These are phyloP conservation scores for Erythrolamprus reginae DNA, from an alignment of 2,113 vertebrate species.

Conservation along the genomic window DNA sequence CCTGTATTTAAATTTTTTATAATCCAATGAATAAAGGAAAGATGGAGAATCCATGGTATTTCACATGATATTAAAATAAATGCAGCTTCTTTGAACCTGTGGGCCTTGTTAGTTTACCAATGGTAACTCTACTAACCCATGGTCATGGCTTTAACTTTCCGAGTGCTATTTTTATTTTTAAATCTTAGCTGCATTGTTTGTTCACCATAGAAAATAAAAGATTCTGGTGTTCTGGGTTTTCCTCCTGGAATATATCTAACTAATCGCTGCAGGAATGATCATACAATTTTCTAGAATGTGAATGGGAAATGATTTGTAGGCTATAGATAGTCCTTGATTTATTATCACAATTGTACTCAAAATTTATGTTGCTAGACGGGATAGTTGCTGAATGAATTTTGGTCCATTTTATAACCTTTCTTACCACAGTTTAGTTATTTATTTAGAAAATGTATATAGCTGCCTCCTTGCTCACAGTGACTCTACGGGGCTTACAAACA, in stretches of 20 bases:
- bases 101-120: background rate
- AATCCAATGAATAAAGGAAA: background rate
- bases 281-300: background rate
- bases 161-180: background rate
- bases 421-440: no score
- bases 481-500: no score
- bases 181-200: background rate
- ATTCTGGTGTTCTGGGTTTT: background rate
- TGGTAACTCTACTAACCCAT: background rate
- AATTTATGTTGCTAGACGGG: background rate
- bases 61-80: background rate
- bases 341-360: background rate
- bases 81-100: background rate
- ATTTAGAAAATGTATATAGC: no score
- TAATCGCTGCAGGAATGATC: background rate
- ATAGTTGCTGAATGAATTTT: background rate
- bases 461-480: no score
- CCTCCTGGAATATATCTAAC: background rate
- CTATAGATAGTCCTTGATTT: background rate
- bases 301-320: background rate
- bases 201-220: background rate
- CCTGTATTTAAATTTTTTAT: background rate
- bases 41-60: background rate
- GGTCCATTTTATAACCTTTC: background rate
- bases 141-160: background rate